Evolutionary conservation across 1,140 invertebrate species (phyloP), one percentile per base, ranked within the genome.

Genomic region (Laupala kohalensis): DNA sequence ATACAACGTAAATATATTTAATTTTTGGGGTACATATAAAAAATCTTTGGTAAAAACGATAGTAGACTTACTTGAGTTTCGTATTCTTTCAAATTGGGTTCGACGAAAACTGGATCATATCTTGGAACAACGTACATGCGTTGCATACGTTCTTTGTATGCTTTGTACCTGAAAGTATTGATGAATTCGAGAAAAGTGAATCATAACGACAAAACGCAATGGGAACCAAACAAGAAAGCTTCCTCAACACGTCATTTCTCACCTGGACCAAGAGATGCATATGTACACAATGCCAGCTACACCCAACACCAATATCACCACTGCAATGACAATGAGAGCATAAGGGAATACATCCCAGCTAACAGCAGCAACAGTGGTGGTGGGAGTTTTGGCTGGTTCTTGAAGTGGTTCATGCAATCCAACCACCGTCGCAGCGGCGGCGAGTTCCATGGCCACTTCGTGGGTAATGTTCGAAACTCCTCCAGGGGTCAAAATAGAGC

Each of bases 181-280:
- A 9, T 53, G 37, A 13, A 53, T 53, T 2, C 37, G 19, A 53
- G 37, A 53, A 53, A 53, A 53, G 37, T 53, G 9, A 53, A 53
- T 9, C 9, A 53, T 53, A 9, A 53, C 9, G 37, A 13, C 37
- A 53, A 53, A 19, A 19, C 9, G 19, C 19, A 53, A 19, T 53
- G 19, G 9, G 37, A 53, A 4, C 37, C 1, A 4, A 13, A 4
- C 9, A 53, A 19, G 19, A 2, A 53, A 13, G 4, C n/a, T n/a
- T n/a, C n/a, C n/a, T 53, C 37, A 53, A 0, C 9, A 53, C 1
- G 37, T 53, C 19, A 53, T 53, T 13, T 13, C 37, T 2, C 15
- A 94, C 92, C 91, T 93, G 70, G 92, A 92, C 93, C 94, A 96
- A 0, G 93, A 93, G 64, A 94, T 88, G 78, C 94, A 95, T 29